Base-by-base conservation (phyloP, 2,888 invertebrate species). In the Clostera curtula region DNA sequence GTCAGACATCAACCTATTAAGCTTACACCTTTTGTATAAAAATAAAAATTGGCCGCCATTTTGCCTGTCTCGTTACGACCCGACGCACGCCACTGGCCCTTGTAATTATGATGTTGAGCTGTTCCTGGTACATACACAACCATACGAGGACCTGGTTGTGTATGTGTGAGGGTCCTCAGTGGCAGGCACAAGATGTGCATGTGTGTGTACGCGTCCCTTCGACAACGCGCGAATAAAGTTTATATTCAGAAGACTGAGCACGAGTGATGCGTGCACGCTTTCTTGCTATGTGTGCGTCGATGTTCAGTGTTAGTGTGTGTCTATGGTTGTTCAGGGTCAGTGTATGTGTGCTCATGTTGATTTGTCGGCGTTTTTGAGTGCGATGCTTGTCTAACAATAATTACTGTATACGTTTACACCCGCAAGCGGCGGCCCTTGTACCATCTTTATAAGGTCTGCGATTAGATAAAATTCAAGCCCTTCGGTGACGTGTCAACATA, bases 21-120 rank as follows among this genome's bases (percentile, higher is more conserved):
- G 57, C 62, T 56, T 61, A 65, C 67, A 66, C 64, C 63, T 61
- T 44, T 52, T 45, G 58, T 60, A 69, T 63, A 70, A 41, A 49
- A 56, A 75, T 66, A 56, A 71, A 74, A 73, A 72, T 73, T 69
- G 68, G 66, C 69, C 59, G 77, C 82, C 82, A 82, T 83, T 82
- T 83, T 82, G 77, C 79, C 75, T 69, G 72, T 73, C 79, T 75
- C 72, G 80, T 83, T 77, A 80, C 79, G 77, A 67, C 69, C 69
- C 73, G 73, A 71, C 79, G 76, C 80, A 74, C 77, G 82, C 80
- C 77, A 74, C 64, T 71, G 77, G 72, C 68, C 67, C 67, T 67
- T 65, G 67, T 83, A 80, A 83, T 83, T 82, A 82, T 74, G 70
- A 75, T 72, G 79, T 49, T 49, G 35, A 39, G 32, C 39, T 26